phyloP scores from a whole-genome alignment of 2,113 vertebrate genomes.

The Spilogale gracilis region DNA sequence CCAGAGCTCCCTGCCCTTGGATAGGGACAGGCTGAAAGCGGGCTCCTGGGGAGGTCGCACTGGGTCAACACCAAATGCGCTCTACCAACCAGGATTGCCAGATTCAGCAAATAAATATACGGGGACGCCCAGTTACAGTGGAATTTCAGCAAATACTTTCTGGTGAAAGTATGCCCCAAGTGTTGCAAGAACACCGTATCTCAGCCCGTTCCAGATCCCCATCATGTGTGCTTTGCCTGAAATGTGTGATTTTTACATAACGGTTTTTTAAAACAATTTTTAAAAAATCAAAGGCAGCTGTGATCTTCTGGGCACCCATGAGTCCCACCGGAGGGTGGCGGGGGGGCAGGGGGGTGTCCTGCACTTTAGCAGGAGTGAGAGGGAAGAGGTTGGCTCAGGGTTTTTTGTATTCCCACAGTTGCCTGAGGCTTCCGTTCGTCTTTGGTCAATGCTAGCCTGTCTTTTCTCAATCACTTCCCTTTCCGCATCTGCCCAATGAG shows the following conservation, averaged over 20 bases:
- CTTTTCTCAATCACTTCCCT: not conserved
- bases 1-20: accelerated
- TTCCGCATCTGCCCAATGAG: not conserved
- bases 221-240: not conserved
- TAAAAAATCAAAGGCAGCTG: not conserved
- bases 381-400: not conserved
- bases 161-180: not conserved
- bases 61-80: not conserved
- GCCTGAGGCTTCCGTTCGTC: not conserved
- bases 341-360: not conserved
- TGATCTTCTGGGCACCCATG: not conserved
- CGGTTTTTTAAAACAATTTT: not conserved
- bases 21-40: accelerated
- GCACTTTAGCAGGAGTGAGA: too few species aligned
- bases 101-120: not conserved
- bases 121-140: not conserved
- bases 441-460: not conserved
- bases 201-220: not conserved
- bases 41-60: not conserved
- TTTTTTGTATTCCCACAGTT: not conserved
- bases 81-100: not conserved
- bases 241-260: not conserved
- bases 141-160: not conserved
- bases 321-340: not conserved
- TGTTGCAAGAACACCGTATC: accelerated